Conservation (phyloP, 2,888 invertebrate genomes). For the Diploptera punctata region DNA sequence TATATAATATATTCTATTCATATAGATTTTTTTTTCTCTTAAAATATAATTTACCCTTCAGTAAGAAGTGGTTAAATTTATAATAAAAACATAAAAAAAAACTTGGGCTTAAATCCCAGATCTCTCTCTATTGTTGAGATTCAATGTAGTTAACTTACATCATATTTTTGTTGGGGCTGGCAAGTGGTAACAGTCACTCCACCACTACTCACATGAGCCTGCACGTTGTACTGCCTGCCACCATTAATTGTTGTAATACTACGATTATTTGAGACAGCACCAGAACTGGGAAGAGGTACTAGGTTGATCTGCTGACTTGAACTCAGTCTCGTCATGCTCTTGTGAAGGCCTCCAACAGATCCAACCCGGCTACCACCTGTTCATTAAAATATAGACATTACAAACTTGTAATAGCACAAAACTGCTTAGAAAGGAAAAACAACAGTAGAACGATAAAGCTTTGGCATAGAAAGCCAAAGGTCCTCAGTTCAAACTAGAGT, state of each 20-base stretch:
- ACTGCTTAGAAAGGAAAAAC: no score
- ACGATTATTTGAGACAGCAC: conserved; percentile 33
- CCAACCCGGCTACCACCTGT: conserved; percentile 58
- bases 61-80: no score
- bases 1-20: no score
- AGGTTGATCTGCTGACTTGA: conserved; percentile 79
- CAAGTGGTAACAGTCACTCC: conserved; percentile 68
- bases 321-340: conserved; percentile 82
- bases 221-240: conserved; percentile 47
- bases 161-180: conserved; percentile 48
- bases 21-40: no score
- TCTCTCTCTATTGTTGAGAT: neutral
- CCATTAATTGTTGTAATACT: conserved; percentile 46
- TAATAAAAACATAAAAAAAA: no score
- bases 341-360: conserved; percentile 79
- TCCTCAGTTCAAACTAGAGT: no score
- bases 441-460: no score
- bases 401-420: no score
- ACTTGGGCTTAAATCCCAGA: neutral
- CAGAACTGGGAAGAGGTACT: conserved; percentile 49
- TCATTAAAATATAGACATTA: no score
- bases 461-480: no score
- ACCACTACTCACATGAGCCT: conserved; percentile 53
- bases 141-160: conserved; percentile 31
- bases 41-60: no score